Conservation (phyloP, 2,797 vertebrate species). For the Catamblyrhynchus diadema region DNA sequence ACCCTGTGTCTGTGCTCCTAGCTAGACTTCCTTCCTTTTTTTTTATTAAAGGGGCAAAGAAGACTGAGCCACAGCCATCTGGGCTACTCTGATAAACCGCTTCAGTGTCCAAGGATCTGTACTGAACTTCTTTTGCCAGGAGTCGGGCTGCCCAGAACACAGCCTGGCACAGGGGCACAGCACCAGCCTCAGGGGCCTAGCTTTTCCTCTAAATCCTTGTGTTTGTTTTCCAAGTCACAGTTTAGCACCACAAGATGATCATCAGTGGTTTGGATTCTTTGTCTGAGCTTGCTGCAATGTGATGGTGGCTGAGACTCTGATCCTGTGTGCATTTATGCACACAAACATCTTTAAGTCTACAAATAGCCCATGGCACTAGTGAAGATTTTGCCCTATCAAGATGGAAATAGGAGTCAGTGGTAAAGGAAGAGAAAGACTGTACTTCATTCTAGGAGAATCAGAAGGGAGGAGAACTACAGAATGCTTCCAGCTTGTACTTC, state of each 20-base stretch:
- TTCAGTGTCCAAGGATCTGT: background rate
- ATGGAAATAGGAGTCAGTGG: background rate
- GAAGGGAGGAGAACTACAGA: background rate
- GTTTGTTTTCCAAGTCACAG: background rate
- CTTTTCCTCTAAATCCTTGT: background rate
- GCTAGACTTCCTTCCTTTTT: background rate
- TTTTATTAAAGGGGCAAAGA: slow-evolving; percentile 24
- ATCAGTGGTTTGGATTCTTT: background rate
- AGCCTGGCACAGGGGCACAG: background rate
- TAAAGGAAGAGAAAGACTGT: background rate
- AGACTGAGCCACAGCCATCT: slow-evolving; percentile 2
- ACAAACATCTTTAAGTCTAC: background rate
- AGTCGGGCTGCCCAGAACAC: background rate
- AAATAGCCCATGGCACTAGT: background rate
- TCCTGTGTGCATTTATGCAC: background rate
- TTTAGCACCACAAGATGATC: background rate
- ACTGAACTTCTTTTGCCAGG: background rate
- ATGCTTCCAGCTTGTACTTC: background rate
- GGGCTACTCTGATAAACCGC: slow-evolving; percentile 20
- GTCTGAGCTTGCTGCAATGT: background rate
- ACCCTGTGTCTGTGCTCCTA: slow-evolving; percentile 31
- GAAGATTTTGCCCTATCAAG: background rate
- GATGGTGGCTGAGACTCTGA: background rate
- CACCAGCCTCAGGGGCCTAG: accelerated
- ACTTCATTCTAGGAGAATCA: background rate